These are phyloP conservation scores for Hemicordylus capensis DNA, from an alignment of 2,113 vertebrate genomes.

Conservation along the genomic window DNA sequence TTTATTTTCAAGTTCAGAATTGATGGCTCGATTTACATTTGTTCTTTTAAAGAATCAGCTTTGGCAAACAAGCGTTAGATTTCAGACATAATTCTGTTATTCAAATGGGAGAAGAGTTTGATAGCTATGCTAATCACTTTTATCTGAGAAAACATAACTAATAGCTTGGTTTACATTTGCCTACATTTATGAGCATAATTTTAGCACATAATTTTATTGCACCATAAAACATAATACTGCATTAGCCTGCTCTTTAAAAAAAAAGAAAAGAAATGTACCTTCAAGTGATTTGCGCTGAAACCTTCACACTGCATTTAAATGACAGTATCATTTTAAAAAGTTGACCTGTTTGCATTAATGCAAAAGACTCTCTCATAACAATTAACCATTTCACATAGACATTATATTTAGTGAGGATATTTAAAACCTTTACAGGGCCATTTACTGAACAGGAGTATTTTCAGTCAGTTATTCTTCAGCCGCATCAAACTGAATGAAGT, in stretches of 20 bases:
- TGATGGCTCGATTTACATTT: slow-evolving; percentile 78
- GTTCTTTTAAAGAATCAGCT: slow-evolving; percentile 67
- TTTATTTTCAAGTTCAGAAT: slow-evolving; percentile 60
- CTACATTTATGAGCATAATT: slow-evolving; percentile 87
- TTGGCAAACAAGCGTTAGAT: slow-evolving; percentile 73
- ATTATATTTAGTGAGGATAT: slow-evolving; percentile 65
- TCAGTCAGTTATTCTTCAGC: slow-evolving; percentile 58
- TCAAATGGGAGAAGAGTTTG: slow-evolving; percentile 84
- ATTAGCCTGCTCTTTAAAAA: slow-evolving; percentile 77
- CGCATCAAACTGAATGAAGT: slow-evolving; percentile 66
- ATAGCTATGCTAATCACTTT: slow-evolving; percentile 89
- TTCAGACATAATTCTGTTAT: slow-evolving; percentile 84
- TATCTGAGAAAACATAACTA: slow-evolving; percentile 89
- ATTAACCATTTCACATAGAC: slow-evolving; percentile 70
- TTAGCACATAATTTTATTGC: slow-evolving; percentile 86
- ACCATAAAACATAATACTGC: slow-evolving; percentile 86
- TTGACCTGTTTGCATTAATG: slow-evolving; percentile 72
- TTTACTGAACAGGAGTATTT: slow-evolving; percentile 67
- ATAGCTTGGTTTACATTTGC: slow-evolving; percentile 87
- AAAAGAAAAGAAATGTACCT: slow-evolving; percentile 73
- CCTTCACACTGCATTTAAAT: slow-evolving; percentile 73
- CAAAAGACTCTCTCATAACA: slow-evolving; percentile 68
- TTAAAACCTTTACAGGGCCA: slow-evolving; percentile 63
- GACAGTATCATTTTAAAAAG: slow-evolving; percentile 73
- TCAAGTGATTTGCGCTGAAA: slow-evolving; percentile 79